Percentiles rank a stretch among this genome's conserved stretches.
Conservation (phyloP, 2,113 vertebrate genomes). For the Trogon melanurus region DNA sequence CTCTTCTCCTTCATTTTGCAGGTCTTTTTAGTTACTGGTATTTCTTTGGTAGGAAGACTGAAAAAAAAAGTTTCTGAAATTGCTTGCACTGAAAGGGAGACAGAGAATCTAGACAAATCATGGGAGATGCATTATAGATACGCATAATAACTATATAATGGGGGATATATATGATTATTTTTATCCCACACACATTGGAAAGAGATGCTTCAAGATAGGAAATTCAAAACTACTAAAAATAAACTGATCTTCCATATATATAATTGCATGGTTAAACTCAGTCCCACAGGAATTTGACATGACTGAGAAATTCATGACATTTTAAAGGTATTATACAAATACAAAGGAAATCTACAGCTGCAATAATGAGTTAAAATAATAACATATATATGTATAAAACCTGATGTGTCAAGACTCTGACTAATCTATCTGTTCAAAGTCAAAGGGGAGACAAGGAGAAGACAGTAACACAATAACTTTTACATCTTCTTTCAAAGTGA, state of each 20-base stretch:
- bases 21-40: neutral
- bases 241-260: neutral
- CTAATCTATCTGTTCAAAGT: too few relatives aligned
- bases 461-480: neutral
- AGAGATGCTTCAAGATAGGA: neutral
- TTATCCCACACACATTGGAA: neutral
- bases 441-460: neutral
- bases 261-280: neutral
- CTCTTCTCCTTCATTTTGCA: neutral
- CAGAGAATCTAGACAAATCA: neutral
- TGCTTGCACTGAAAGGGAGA: neutral
- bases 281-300: neutral
- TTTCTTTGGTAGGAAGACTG: neutral
- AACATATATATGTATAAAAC: neutral
- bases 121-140: neutral
- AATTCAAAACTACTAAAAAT: neutral
- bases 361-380: neutral
- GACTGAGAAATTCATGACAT: neutral
- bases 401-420: neutral
- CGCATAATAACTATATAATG: neutral
- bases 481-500: neutral
- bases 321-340: neutral
- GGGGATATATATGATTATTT: accelerated
- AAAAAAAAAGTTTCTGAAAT: neutral
- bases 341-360: neutral